These are phyloP conservation scores for Agriotes lineatus DNA, from an alignment of 2,888 invertebrate species.

Conservation along the genomic window DNA sequence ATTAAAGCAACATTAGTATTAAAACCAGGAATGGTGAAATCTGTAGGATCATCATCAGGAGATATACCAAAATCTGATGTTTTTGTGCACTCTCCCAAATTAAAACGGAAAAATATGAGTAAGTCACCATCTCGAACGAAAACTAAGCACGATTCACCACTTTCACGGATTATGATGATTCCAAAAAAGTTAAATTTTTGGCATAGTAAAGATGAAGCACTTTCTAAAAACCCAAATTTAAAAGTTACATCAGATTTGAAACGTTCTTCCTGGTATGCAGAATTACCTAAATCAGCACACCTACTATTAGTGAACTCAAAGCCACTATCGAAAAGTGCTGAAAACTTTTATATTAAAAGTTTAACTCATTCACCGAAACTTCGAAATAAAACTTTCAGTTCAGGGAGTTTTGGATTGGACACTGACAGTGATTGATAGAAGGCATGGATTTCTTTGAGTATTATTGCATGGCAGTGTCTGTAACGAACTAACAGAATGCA, in stretches of 20 bases:
- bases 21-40: slow-evolving; percentile 63
- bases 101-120: slow-evolving; percentile 48
- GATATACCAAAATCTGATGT: slow-evolving; percentile 39
- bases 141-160: slow-evolving; percentile 51
- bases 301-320: slow-evolving; percentile 43
- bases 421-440: slow-evolving; percentile 34
- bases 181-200: slow-evolving; percentile 72
- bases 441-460: slow-evolving; percentile 31
- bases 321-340: slow-evolving; percentile 58
- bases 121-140: slow-evolving; percentile 43
- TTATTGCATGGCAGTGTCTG: slow-evolving; percentile 3
- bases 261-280: slow-evolving; percentile 57
- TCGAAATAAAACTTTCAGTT: slow-evolving; percentile 1
- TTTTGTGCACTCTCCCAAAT: slow-evolving; percentile 56
- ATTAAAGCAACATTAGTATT: slow-evolving; percentile 68
- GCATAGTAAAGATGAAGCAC: slow-evolving; percentile 67
- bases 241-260: slow-evolving; percentile 34
- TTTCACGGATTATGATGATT: slow-evolving; percentile 66
- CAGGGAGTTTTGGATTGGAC: slow-evolving; percentile 14
- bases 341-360: slow-evolving; percentile 48
- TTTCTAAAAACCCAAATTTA: neutral
- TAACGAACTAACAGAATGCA: neutral
- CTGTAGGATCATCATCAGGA: slow-evolving; percentile 52
- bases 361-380: slow-evolving; percentile 18
- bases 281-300: slow-evolving; percentile 29